phyloP scores from a whole-genome alignment of 2,888 invertebrate genomes.

The Drosophila kuntzei region DNA sequence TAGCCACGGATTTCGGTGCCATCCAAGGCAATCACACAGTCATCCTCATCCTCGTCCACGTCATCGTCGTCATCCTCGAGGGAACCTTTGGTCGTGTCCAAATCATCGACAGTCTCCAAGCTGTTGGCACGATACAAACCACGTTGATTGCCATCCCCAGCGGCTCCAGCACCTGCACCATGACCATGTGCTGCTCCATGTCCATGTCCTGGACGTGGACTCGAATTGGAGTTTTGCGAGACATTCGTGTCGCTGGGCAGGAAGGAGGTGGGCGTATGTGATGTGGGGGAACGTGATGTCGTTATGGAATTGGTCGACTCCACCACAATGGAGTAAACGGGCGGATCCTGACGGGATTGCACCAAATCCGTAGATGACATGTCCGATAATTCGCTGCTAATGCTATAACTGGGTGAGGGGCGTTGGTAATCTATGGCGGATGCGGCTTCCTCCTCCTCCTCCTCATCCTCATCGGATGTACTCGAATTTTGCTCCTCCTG shows the following conservation, averaged over 20 bases:
- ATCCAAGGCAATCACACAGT: slow-evolving; percentile 70
- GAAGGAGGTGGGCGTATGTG: slow-evolving; percentile 62
- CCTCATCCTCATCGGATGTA: no score
- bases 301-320: slow-evolving; percentile 62
- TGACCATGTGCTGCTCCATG: slow-evolving; percentile 17
- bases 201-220: slow-evolving; percentile 43
- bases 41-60: slow-evolving; percentile 63
- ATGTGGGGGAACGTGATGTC: slow-evolving; percentile 55
- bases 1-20: slow-evolving; percentile 68
- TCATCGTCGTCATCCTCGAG: slow-evolving; percentile 57
- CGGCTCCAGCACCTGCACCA: slow-evolving; percentile 9
- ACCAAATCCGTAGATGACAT: slow-evolving; percentile 37
- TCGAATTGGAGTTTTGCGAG: slow-evolving; percentile 53
- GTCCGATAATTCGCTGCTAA: slow-evolving; percentile 47
- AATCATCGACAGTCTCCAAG: slow-evolving; percentile 64
- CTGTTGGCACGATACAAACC: slow-evolving; percentile 66
- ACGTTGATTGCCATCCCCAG: slow-evolving; percentile 39
- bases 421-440: slow-evolving; percentile 12
- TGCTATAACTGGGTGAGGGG: slow-evolving; percentile 42
- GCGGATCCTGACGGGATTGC: slow-evolving; percentile 17
- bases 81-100: slow-evolving; percentile 69
- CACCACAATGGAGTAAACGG: slow-evolving; percentile 56
- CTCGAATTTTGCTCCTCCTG: no score
- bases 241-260: slow-evolving; percentile 66
- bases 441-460: background rate